These are phyloP conservation scores for Urocitellus parryii DNA, from an alignment of 2,113 vertebrate species.

Conservation along the genomic window DNA sequence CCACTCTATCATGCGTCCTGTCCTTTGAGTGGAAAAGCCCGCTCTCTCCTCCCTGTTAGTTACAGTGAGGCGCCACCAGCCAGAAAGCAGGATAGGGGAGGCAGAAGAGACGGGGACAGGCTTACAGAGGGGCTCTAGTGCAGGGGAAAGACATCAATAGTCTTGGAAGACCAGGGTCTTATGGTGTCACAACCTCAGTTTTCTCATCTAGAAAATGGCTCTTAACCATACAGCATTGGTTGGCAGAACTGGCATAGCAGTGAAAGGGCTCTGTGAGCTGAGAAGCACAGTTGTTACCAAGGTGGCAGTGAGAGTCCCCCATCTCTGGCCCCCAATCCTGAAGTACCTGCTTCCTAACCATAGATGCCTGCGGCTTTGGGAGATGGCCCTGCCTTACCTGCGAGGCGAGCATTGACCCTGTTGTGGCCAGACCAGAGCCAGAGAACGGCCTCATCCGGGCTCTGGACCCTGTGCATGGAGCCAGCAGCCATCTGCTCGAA, in stretches of 20 bases:
- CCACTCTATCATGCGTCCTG: background rate
- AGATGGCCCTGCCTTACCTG: constrained; percentile 87
- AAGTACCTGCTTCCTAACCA: too few species aligned
- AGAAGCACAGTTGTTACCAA: background rate
- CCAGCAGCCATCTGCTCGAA: constrained; percentile 93
- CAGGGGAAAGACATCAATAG: background rate
- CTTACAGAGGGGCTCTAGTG: background rate
- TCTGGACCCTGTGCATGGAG: constrained; percentile 85
- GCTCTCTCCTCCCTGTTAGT: background rate
- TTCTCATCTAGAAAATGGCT: background rate
- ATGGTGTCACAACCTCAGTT: background rate
- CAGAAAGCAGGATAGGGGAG: background rate
- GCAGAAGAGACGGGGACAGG: background rate
- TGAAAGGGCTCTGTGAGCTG: background rate
- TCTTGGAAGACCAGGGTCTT: background rate
- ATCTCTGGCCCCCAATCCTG: background rate
- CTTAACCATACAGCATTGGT: accelerated
- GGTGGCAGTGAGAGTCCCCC: background rate
- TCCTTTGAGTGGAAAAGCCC: background rate
- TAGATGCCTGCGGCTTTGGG: background rate
- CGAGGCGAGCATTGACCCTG: constrained; percentile 92
- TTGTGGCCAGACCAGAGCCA: constrained; percentile 98
- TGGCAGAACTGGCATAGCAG: background rate
- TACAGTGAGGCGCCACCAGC: background rate
- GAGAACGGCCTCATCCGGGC: constrained; percentile 81